Evolutionary conservation across 2,888 invertebrate species (phyloP).

Genomic region (Actias luna): DNA sequence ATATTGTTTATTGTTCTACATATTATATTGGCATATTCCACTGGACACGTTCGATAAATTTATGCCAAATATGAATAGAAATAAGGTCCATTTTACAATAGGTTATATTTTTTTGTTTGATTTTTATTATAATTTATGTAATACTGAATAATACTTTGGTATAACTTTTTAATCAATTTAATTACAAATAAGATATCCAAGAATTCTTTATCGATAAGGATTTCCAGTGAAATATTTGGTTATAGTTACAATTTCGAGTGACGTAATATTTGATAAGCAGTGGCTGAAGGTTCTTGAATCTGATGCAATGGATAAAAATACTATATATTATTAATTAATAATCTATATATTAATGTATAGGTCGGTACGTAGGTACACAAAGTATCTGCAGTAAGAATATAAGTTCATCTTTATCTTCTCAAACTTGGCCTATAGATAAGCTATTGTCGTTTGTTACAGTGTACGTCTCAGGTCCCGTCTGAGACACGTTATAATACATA

Average conservation of each 20-base stretch:
- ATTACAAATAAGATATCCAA: too few species aligned
- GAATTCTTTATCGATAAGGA: neutral
- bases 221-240: too few species aligned
- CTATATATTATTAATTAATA: neutral
- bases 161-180: too few species aligned
- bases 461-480: conserved; percentile 11
- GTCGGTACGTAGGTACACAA: conserved; percentile 32
- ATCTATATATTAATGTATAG: neutral
- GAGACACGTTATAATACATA: neutral
- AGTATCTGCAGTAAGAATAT: conserved; percentile 46
- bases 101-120: too few species aligned
- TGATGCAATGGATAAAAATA: neutral
- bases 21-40: too few species aligned
- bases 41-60: too few species aligned
- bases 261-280: neutral
- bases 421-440: conserved; percentile 60
- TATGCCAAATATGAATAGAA: too few species aligned
- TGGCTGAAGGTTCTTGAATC: neutral
- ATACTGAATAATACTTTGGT: too few species aligned
- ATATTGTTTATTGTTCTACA: too few species aligned
- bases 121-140: too few species aligned
- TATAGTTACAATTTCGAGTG: neutral
- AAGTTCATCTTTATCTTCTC: conserved; percentile 55
- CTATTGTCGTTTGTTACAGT: conserved; percentile 38
- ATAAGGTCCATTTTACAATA: too few species aligned